These are phyloP conservation scores for Strix uralensis DNA, from an alignment of 2,113 vertebrate genomes.

Conservation along the genomic window DNA sequence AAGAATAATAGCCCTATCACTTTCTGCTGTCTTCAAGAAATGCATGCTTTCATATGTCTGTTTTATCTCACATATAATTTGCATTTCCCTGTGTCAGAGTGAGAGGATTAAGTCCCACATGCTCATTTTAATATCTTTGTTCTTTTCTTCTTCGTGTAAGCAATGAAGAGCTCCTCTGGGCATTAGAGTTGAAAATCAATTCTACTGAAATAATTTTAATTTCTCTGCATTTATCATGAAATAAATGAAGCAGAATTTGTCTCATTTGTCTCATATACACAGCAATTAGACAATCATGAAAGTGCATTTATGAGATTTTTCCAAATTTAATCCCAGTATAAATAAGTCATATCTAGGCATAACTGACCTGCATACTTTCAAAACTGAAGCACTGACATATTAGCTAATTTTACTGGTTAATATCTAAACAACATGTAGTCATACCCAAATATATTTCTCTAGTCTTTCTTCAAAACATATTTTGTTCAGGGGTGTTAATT, in stretches of 20 bases:
- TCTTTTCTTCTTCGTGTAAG: slow-evolving; percentile 21
- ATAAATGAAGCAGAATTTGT: slow-evolving; percentile 28
- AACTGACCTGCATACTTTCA: background rate
- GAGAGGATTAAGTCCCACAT: background rate
- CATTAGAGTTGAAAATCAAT: slow-evolving; percentile 32
- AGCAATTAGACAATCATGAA: slow-evolving; percentile 25
- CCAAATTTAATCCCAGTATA: background rate
- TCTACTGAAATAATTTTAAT: slow-evolving; percentile 44
- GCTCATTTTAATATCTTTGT: slow-evolving; percentile 45
- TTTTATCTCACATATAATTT: slow-evolving; percentile 12
- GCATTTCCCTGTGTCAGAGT: background rate
- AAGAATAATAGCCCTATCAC: background rate
- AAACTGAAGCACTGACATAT: background rate
- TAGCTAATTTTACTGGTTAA: background rate
- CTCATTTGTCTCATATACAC: slow-evolving; percentile 26
- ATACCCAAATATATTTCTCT: background rate
- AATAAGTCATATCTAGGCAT: background rate
- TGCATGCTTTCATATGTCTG: background rate
- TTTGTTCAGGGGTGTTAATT: background rate
- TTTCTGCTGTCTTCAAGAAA: background rate
- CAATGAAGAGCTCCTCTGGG: slow-evolving; percentile 22
- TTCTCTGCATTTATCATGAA: slow-evolving; percentile 40
- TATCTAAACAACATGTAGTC: background rate
- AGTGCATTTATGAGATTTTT: slow-evolving; percentile 5
- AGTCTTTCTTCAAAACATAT: background rate